Evolutionary conservation across 2,113 vertebrate species (phyloP).

Genomic region (Chaenocephalus aceratus): DNA sequence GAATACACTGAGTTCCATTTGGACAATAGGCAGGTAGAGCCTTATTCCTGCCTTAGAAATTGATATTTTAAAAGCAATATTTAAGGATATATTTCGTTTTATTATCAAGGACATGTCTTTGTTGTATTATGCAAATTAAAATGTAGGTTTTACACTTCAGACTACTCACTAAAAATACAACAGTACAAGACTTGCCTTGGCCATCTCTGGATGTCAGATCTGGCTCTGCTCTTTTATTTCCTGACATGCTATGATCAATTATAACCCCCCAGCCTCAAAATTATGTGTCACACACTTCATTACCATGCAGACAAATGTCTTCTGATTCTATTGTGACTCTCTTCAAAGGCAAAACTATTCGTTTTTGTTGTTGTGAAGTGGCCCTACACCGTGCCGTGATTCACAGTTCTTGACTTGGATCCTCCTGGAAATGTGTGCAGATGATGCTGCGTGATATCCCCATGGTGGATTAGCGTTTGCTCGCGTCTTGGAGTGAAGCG

Average conservation of each 20-base stretch:
- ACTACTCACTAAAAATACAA: background rate
- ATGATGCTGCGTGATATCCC: constrained; percentile 25
- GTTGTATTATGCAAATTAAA: constrained; percentile 17
- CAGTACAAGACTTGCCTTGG: constrained; percentile 14
- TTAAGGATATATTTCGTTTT: background rate
- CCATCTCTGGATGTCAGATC: constrained; percentile 30
- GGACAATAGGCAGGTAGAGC: constrained; percentile 12
- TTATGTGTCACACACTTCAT: constrained; percentile 57
- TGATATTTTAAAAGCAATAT: constrained; percentile 2
- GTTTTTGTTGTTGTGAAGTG: constrained; percentile 1
- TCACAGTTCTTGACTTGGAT: constrained; percentile 35
- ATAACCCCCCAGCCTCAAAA: constrained; percentile 34
- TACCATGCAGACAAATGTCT: constrained; percentile 43
- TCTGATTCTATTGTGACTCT: constrained; percentile 39
- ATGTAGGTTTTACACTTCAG: constrained; percentile 12
- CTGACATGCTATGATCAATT: constrained; percentile 26
- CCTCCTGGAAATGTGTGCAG: constrained; percentile 39
- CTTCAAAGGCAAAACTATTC: constrained; percentile 43
- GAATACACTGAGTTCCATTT: constrained; percentile 36
- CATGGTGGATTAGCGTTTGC: constrained; percentile 27
- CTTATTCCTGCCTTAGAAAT: constrained; percentile 1
- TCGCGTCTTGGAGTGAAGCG: constrained; percentile 24
- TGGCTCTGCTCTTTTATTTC: constrained; percentile 9
- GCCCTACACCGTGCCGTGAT: constrained; percentile 13
- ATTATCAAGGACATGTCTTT: background rate